A percentile compares a stretch with the other conserved stretches of the same genome.
Evolutionary conservation across 2,113 vertebrate genomes (phyloP).

Genomic region (Corapipo altera): DNA sequence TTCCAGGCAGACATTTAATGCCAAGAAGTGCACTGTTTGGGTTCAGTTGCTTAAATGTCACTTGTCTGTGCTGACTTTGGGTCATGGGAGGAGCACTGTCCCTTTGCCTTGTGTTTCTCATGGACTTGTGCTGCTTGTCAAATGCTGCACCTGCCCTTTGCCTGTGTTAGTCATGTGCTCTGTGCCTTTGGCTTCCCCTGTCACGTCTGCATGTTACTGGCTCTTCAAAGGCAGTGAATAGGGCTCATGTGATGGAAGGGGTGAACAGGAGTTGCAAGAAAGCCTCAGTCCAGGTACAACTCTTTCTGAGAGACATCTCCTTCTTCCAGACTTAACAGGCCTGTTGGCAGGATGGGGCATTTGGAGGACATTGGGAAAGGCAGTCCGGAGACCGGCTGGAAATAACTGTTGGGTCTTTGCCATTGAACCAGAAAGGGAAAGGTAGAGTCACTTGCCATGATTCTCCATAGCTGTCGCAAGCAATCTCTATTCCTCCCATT

Average conservation of each 20-base stretch:
- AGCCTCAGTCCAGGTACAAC: not conserved
- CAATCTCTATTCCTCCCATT: not conserved
- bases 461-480: not conserved
- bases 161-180: not conserved
- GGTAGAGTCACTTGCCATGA: not conserved
- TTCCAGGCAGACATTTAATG: conserved; percentile 40
- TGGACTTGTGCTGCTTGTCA: not conserved
- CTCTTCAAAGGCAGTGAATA: not conserved
- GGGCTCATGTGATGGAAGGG: not conserved
- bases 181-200: not conserved
- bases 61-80: not conserved
- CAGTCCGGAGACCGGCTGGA: not conserved
- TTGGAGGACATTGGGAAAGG: conserved; percentile 35
- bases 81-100: not conserved
- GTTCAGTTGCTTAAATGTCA: conserved; percentile 47
- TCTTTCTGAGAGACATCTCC: not conserved
- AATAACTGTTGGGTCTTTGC: conserved; percentile 25
- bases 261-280: not conserved
- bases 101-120: not conserved
- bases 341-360: conserved; percentile 21
- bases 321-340: conserved; percentile 14
- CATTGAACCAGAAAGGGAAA: conserved; percentile 28
- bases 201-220: not conserved
- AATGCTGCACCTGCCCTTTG: not conserved
- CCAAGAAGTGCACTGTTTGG: conserved; percentile 43